Conservation (phyloP, 1,140 invertebrate genomes). For the Drosophila lowei region DNA sequence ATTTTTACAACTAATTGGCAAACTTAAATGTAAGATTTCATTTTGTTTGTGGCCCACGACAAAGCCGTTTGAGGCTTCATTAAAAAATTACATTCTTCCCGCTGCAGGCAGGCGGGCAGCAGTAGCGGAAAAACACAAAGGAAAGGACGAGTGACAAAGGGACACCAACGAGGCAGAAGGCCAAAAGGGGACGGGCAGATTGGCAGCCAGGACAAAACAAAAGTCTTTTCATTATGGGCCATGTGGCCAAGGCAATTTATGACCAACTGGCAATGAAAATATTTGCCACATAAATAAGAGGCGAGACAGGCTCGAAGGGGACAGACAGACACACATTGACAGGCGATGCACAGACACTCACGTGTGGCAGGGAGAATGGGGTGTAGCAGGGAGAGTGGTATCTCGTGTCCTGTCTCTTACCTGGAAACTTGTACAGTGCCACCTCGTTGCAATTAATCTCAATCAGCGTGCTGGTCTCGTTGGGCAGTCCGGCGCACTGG, state of each 20-base stretch:
- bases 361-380: background rate
- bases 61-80: conserved; percentile 76
- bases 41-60: conserved; percentile 68
- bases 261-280: conserved; percentile 64
- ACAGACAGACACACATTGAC: conserved; percentile 44
- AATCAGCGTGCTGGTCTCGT: conserved; percentile 85
- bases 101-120: conserved; percentile 29
- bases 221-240: conserved; percentile 5
- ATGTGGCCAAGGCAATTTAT: conserved; percentile 60
- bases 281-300: conserved; percentile 77
- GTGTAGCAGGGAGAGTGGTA: conserved; percentile 1
- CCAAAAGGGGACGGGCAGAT: background rate
- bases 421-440: conserved; percentile 86
- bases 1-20: conserved; percentile 83
- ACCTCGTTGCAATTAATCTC: conserved; percentile 87
- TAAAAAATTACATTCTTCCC: conserved; percentile 71
- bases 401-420: conserved; percentile 73
- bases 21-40: conserved; percentile 82
- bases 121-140: conserved; percentile 21
- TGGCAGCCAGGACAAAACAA: background rate
- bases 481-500: conserved; percentile 85
- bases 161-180: background rate
- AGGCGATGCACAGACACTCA: conserved; percentile 3
- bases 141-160: background rate
- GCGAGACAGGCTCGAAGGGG: conserved; percentile 48